Evolutionary conservation across 2,888 invertebrate species (phyloP).

Genomic region (Drosophila longiperda): DNA sequence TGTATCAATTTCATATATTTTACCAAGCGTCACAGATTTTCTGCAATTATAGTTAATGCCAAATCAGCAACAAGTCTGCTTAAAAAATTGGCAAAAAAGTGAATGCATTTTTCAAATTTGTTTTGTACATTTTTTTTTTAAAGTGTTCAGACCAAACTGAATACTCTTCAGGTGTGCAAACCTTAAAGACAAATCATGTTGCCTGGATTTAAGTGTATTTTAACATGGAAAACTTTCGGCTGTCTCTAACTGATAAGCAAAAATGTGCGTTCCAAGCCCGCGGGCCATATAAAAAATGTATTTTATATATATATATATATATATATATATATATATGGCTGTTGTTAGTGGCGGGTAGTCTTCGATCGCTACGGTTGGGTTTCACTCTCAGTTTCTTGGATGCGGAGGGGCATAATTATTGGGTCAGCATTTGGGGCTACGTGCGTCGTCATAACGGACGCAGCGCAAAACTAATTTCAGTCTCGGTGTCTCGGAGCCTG

Average conservation of each 20-base stretch:
- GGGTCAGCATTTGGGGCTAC: constrained; percentile 75
- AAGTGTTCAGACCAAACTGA: neutral
- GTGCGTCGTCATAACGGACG: constrained; percentile 70
- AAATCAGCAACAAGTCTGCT: neutral
- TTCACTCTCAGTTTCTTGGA: constrained; percentile 82
- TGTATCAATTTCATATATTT: neutral
- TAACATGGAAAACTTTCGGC: constrained; percentile 31
- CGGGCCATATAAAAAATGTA: constrained; percentile 37
- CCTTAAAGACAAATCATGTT: neutral
- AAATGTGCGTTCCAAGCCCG: constrained; percentile 51
- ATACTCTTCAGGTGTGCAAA: neutral
- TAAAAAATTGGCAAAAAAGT: neutral
- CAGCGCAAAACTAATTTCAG: constrained; percentile 74
- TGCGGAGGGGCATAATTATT: constrained; percentile 76
- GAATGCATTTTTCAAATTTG: neutral
- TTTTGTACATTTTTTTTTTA: neutral
- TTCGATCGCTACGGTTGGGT: constrained; percentile 36
- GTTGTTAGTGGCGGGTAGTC: constrained; percentile 19
- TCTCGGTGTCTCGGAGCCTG: constrained; percentile 12
- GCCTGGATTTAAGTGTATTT: constrained; percentile 28
- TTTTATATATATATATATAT: constrained; percentile 11
- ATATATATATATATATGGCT: constrained; percentile 5
- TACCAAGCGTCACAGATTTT: neutral
- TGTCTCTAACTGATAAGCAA: constrained; percentile 59
- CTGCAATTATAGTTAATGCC: neutral